These are phyloP conservation scores for Decapterus maruadsi DNA, from an alignment of 2,797 vertebrate species.

Conservation along the genomic window DNA sequence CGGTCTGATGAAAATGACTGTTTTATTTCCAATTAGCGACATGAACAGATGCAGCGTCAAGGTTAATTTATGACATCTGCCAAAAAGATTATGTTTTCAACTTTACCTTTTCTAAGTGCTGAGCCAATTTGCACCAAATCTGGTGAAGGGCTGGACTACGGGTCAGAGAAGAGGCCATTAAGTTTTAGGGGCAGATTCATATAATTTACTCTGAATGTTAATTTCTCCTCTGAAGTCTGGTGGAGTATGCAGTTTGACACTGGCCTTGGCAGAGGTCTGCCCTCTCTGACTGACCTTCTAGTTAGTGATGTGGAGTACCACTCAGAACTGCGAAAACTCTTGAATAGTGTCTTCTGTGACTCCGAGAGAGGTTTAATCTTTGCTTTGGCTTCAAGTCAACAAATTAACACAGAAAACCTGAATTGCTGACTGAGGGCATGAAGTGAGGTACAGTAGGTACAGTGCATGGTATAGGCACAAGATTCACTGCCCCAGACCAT, in stretches of 20 bases:
- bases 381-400: constrained; percentile 3
- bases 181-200: too few species aligned
- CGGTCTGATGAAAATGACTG: background rate
- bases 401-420: background rate
- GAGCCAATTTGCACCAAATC: too few species aligned
- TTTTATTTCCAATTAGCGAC: background rate
- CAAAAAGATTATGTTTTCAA: too few species aligned
- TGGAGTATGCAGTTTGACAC: too few species aligned
- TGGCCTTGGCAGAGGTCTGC: too few species aligned
- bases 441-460: background rate
- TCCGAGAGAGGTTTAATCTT: constrained; percentile 1
- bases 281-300: too few species aligned
- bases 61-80: background rate
- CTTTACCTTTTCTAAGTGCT: too few species aligned
- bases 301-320: background rate
- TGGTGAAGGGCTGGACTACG: too few species aligned
- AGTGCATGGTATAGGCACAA: background rate
- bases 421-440: too few species aligned
- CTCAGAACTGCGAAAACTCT: background rate
- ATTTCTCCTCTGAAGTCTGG: too few species aligned
- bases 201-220: too few species aligned
- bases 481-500: background rate
- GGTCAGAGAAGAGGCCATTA: too few species aligned
- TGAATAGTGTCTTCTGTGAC: constrained; percentile 2
- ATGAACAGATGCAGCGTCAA: background rate